phyloP scores from a whole-genome alignment of 2,797 vertebrate genomes.

The Enteromius thamalakanensis region DNA sequence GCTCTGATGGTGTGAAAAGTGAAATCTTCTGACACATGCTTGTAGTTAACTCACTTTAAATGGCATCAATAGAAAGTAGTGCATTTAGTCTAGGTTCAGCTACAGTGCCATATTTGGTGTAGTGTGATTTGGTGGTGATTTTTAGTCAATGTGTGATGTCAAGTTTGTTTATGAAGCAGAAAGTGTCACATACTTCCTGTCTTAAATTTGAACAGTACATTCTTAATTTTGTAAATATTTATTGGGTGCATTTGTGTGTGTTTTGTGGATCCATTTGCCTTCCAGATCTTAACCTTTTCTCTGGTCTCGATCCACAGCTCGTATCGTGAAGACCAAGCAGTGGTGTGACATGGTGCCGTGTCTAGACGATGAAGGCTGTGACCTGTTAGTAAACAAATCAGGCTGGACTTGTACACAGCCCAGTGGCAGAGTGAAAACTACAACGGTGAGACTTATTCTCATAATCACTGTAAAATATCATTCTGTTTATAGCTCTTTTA shows the following conservation, averaged over 20 bases:
- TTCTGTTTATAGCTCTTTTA: slow-evolving; percentile 8
- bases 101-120: neutral
- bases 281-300: slow-evolving; percentile 52
- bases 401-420: slow-evolving; percentile 99
- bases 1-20: slow-evolving; percentile 23
- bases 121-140: neutral
- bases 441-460: slow-evolving; percentile 83
- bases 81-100: neutral
- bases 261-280: neutral
- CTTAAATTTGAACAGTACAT: neutral
- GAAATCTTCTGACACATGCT: neutral
- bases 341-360: slow-evolving; percentile 99
- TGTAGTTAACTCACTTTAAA: neutral
- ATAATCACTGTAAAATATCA: slow-evolving; percentile 3
- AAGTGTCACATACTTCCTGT: neutral
- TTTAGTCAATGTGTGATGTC: neutral
- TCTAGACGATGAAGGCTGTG: slow-evolving; percentile 97
- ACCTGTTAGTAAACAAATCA: slow-evolving; percentile 97
- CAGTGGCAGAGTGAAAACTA: slow-evolving; percentile 98
- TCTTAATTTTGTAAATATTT: neutral
- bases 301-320: slow-evolving; percentile 80
- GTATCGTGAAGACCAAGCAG: slow-evolving; percentile 95
- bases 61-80: neutral
- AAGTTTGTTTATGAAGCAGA: neutral
- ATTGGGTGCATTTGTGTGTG: no score